phyloP scores from a whole-genome alignment of 64 coral and sea anemone species.

The Pocillopora verrucosa region DNA sequence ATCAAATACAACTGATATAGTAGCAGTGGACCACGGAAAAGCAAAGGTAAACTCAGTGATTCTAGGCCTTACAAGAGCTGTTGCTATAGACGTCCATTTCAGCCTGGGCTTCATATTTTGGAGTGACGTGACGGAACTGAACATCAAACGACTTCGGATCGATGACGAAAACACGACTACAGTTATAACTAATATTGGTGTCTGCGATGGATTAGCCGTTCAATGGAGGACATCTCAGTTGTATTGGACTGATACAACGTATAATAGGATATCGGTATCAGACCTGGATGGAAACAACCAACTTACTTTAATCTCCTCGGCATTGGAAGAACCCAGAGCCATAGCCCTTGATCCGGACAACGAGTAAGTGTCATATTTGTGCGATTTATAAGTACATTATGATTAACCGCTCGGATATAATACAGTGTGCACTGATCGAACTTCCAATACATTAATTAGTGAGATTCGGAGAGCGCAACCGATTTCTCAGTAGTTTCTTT shows the following conservation, averaged over 20 bases:
- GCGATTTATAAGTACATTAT: no score
- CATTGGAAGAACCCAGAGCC: conserved; percentile 45
- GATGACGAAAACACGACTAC: conserved; percentile 12
- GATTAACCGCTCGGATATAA: no score
- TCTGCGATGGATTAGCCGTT: conserved; percentile 67
- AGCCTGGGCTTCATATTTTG: conserved; percentile 43
- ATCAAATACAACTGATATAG: conserved; percentile 52
- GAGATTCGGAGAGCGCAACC: no score
- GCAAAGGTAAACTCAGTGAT: conserved; percentile 2
- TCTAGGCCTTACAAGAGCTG: conserved; percentile 5
- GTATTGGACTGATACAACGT: conserved; percentile 63
- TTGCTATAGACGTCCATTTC: conserved; percentile 63
- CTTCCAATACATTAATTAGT: no score
- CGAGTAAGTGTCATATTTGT: conserved; percentile 32
- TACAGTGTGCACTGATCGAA: no score
- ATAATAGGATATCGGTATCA: conserved; percentile 50
- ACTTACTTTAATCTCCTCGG: conserved; percentile 13
- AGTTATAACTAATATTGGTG: conserved; percentile 26
- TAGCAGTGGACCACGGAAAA: conserved; percentile 14
- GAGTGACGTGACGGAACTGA: conserved; percentile 46
- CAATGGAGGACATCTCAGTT: conserved; percentile 48
- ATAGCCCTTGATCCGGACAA: conserved; percentile 31
- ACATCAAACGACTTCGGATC: conserved; percentile 32
- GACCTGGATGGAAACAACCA: conserved; percentile 37
- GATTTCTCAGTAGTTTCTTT: no score